Conservation (phyloP, 2,113 vertebrate genomes). For the Lamprotornis superbus region DNA sequence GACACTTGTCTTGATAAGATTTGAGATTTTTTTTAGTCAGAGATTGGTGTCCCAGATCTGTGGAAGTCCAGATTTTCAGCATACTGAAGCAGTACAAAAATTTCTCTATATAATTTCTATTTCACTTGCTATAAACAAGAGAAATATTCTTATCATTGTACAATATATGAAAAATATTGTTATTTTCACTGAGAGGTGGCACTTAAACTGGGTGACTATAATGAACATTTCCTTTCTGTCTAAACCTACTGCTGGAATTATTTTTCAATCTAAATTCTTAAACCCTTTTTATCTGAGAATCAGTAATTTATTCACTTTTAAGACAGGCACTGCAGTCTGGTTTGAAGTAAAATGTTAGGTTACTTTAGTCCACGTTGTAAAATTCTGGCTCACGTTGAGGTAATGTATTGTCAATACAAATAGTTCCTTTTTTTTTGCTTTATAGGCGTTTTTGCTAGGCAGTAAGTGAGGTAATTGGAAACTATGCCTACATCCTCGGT, state of each 20-base stretch:
- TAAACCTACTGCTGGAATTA: not conserved
- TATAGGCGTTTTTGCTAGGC: not conserved
- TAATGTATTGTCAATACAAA: not conserved
- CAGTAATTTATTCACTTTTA: not conserved
- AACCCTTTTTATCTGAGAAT: not conserved
- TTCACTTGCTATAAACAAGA: not conserved
- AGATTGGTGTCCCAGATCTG: not conserved
- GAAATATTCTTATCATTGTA: not conserved
- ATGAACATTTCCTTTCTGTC: not conserved
- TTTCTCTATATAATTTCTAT: not conserved
- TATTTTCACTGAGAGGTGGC: not conserved
- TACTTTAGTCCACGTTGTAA: not conserved
- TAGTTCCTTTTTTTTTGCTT: not conserved
- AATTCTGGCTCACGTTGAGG: not conserved
- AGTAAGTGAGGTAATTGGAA: not conserved
- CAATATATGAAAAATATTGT: not conserved
- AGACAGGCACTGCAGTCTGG: not conserved
- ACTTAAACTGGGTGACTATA: not conserved
- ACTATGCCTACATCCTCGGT: accelerated
- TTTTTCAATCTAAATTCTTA: not conserved
- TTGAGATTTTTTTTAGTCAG: not conserved
- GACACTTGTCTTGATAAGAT: not conserved
- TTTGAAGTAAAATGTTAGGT: not conserved
- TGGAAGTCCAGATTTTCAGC: not conserved
- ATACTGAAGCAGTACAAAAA: not conserved